Evolutionary conservation across 2,888 invertebrate species (phyloP).

Genomic region (Orchesella flavescens): DNA sequence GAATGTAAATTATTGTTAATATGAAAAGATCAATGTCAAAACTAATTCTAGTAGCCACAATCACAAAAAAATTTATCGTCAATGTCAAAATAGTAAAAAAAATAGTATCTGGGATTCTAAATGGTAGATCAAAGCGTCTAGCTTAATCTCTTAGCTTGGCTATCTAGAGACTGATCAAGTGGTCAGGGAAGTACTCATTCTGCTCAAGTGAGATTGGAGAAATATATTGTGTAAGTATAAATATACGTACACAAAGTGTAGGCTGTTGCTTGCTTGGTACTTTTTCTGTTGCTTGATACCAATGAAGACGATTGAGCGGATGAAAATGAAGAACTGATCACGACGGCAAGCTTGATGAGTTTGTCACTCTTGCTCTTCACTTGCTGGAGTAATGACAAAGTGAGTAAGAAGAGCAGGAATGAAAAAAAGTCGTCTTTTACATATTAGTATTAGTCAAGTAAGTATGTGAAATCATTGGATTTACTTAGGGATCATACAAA

Average conservation of each 20-base stretch:
- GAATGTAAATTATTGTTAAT: neutral
- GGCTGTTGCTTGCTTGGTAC: neutral
- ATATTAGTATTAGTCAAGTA: too few species aligned
- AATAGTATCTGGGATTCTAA: neutral
- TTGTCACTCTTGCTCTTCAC: constrained; percentile 17
- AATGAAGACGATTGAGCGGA: constrained; percentile 20
- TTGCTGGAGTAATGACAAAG: constrained; percentile 2
- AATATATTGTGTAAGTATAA: too few species aligned
- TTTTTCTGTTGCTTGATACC: neutral
- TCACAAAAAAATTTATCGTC: constrained; percentile 32
- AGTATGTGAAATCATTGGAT: too few species aligned
- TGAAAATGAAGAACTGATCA: constrained; percentile 32
- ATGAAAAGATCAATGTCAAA: neutral
- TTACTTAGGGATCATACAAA: too few species aligned
- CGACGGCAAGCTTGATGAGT: constrained; percentile 24
- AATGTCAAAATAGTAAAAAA: constrained; percentile 24
- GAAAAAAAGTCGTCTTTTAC: neutral
- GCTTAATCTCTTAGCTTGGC: constrained; percentile 3
- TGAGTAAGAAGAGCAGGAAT: neutral
- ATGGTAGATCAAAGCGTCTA: neutral
- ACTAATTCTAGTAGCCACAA: neutral
- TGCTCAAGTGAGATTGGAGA: neutral
- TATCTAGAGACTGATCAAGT: constrained; percentile 15
- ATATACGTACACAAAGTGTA: neutral
- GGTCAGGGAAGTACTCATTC: neutral